Evolutionary conservation across 2,888 invertebrate species (phyloP).

Genomic region (Proisotoma minuta): DNA sequence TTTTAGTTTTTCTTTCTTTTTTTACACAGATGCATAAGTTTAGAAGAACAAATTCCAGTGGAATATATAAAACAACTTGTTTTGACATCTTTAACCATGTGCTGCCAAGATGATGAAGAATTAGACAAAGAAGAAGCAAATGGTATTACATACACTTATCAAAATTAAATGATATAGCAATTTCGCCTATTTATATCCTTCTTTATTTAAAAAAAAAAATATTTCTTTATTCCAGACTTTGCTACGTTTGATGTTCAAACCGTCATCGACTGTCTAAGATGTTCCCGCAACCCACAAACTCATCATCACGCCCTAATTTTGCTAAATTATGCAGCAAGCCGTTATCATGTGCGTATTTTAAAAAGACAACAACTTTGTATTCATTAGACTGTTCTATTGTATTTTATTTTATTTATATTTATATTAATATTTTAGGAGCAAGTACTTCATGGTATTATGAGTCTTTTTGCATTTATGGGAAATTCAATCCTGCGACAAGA

Average conservation of each 20-base stretch:
- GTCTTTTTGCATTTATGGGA: conserved; percentile 97
- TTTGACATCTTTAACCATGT: conserved; percentile 69
- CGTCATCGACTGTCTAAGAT: conserved; percentile 81
- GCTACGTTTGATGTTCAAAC: conserved; percentile 63
- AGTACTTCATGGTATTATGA: conserved; percentile 88
- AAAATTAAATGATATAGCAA: no score
- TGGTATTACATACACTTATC: no score
- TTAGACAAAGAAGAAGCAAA: conserved; percentile 52
- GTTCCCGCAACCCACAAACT: conserved; percentile 89
- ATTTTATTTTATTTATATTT: neutral
- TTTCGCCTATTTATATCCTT: no score
- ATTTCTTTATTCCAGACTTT: conserved; percentile 29
- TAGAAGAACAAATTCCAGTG: conserved; percentile 73
- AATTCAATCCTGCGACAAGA: conserved; percentile 86
- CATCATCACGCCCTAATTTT: conserved; percentile 88
- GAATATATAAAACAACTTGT: conserved; percentile 87
- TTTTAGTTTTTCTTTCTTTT: conserved; percentile 7
- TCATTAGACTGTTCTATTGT: neutral
- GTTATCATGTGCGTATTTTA: conserved; percentile 64
- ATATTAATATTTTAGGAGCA: conserved; percentile 55
- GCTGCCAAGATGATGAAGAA: conserved; percentile 56
- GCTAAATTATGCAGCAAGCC: conserved; percentile 69
- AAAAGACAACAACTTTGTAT: neutral
- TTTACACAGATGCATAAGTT: conserved; percentile 60
- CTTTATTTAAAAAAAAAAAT: no score